phyloP scores from a whole-genome alignment of 2,888 invertebrate species.

The Pristionchus mayeri region DNA sequence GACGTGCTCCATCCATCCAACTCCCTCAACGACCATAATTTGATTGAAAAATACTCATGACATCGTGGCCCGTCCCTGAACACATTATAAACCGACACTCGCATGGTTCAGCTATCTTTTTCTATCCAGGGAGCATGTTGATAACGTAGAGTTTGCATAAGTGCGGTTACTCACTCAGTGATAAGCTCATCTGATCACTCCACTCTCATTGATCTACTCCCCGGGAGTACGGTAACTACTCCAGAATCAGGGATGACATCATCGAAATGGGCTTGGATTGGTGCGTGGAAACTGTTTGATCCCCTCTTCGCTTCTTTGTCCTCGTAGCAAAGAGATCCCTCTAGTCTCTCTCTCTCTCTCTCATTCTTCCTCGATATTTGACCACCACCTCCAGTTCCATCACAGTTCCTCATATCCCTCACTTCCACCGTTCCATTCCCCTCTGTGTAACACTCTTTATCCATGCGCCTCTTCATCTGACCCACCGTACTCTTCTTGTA shows the following conservation, averaged over 20 bases:
- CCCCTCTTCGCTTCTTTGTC: conserved; percentile 34
- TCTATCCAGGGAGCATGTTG: neutral
- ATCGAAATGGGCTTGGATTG: neutral
- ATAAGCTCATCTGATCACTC: neutral
- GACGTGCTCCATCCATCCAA: neutral
- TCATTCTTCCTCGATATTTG: conserved; percentile 26
- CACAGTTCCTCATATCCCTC: conserved; percentile 31
- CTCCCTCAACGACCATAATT: neutral
- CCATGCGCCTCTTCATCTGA: neutral
- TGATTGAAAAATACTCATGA: too few species aligned
- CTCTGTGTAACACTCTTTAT: neutral
- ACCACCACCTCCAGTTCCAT: conserved; percentile 17
- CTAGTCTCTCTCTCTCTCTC: neutral
- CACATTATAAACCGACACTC: too few species aligned
- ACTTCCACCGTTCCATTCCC: neutral
- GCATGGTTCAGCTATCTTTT: neutral
- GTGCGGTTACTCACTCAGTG: neutral
- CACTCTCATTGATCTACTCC: neutral
- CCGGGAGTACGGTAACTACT: neutral
- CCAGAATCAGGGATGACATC: neutral
- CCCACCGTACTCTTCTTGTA: neutral
- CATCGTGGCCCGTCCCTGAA: neutral
- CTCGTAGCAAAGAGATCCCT: conserved; percentile 2
- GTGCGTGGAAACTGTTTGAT: conserved; percentile 35
- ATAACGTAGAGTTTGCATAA: neutral